Evolutionary conservation across 2,797 vertebrate genomes (phyloP), one percentile per base, ranked within the genome.

Genomic region (Danio jaintianensis): DNA sequence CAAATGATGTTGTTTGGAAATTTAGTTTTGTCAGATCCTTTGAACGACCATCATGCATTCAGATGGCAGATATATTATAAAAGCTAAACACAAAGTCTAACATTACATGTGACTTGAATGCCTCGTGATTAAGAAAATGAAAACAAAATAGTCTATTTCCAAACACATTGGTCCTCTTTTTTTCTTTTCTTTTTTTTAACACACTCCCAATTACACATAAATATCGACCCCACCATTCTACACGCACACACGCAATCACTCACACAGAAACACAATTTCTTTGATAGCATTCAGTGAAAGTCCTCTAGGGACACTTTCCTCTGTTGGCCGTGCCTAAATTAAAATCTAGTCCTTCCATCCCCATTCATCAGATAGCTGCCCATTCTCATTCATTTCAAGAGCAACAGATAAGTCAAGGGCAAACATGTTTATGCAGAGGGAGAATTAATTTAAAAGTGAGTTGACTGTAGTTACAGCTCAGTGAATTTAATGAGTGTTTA

Each of bases 401-500:
- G 71, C 76, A 80, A 79, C 71, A 80, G 78, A 85, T 61, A 81
- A 83, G 79, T 86, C 82, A 84, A 87, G 75, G 85, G 82, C 71
- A 79, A 86, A 85, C 78, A 75, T 68, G 75, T 85, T 84, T 85
- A 85, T 84, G 75, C 76, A 84, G 81, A 68, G 59, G 66, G 77
- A 73, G 69, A 82, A 83, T 81, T 81, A 55, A 84, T 81, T 85
- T 71, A 79, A 84, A 86, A 82, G 76, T 75, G 64, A 82, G 78
- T 55, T 82, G 72, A 81, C 72, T 78, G 71, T 81, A 86, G 86
- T 88, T 89, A 89, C 88, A 86, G 86, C 82, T 85, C 80, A 89
- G 64, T 87, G 87, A 81, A 86, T 86, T 87, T 87, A 90, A 90
- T 89, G 86, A 87, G 80, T 78, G 77, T 87, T 86, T 86, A 80